A percentile compares a stretch with the other conserved stretches of the same genome.
These are phyloP conservation scores for Hypanus sabinus DNA, from an alignment of 2,113 vertebrate species.

Conservation along the genomic window DNA sequence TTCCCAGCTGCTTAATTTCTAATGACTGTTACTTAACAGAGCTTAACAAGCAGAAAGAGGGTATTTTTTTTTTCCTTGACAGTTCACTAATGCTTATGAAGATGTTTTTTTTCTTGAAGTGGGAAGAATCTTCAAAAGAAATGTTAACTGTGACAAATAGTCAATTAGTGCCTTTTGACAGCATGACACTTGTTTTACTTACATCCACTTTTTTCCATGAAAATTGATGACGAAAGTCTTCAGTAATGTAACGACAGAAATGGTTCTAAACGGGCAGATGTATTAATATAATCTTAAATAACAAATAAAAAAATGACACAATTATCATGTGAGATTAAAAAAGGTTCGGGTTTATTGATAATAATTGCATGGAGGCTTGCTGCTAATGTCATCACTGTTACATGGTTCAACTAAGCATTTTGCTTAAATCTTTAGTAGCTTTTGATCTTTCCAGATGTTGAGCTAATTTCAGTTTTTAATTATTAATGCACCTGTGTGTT, in stretches of 20 bases:
- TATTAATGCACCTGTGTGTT: background rate
- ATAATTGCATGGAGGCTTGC: background rate
- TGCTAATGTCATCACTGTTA: background rate
- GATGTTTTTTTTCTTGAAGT: constrained; percentile 24
- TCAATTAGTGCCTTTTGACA: constrained; percentile 20
- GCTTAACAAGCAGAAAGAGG: constrained; percentile 20
- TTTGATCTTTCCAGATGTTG: constrained; percentile 2
- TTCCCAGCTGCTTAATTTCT: constrained; percentile 9
- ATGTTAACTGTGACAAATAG: constrained; percentile 33
- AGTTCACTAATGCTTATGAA: constrained; percentile 19
- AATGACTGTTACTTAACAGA: constrained; percentile 25
- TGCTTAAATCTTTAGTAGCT: background rate
- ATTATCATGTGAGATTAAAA: constrained; percentile 19
- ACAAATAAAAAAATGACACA: background rate
- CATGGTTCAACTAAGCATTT: background rate
- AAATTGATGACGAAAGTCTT: background rate
- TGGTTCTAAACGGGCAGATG: background rate
- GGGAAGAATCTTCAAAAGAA: constrained; percentile 31
- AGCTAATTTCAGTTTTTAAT: constrained; percentile 3
- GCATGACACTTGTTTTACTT: constrained; percentile 26
- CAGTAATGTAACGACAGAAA: too few species aligned
- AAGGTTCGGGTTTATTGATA: background rate
- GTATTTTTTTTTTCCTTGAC: background rate
- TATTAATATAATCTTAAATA: background rate
- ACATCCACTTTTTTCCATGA: background rate